Percentiles rank a stretch among this genome's conserved stretches.
Conservation (phyloP, 2,113 vertebrate species). For the Gobius niger region DNA sequence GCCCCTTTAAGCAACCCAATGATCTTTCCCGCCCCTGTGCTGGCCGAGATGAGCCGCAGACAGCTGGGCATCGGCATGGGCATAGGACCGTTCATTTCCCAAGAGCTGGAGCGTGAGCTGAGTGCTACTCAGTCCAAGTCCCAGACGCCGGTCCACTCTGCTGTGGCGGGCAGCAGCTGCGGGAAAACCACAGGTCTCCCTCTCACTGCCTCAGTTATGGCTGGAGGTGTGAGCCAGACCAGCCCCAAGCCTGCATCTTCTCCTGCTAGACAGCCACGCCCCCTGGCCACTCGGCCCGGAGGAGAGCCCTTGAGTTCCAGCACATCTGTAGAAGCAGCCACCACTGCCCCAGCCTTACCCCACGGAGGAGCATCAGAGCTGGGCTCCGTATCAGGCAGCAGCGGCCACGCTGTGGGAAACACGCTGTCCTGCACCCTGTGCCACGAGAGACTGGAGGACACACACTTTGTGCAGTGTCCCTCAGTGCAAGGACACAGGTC, state of each 20-base stretch:
- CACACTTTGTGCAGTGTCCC: conserved; percentile 87
- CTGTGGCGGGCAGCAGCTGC: conserved; percentile 69
- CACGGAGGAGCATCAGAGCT: conserved; percentile 71
- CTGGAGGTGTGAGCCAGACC: conserved; percentile 68
- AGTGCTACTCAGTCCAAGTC: conserved; percentile 77
- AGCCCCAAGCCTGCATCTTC: conserved; percentile 82
- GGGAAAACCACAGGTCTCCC: conserved; percentile 60
- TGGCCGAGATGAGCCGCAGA: conserved; percentile 79
- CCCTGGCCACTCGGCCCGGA: conserved; percentile 76
- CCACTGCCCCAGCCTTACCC: conserved; percentile 61
- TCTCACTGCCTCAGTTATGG: conserved; percentile 64
- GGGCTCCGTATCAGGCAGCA: conserved; percentile 59
- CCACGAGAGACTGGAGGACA: conserved; percentile 85
- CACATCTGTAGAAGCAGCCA: conserved; percentile 59
- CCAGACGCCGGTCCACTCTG: conserved; percentile 71
- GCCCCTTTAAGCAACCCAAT: conserved; percentile 68
- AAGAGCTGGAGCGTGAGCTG: conserved; percentile 82
- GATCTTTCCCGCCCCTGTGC: conserved; percentile 72
- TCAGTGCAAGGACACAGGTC: conserved; percentile 83
- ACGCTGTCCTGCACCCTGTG: conserved; percentile 88
- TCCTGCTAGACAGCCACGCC: conserved; percentile 76
- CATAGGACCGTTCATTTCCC: conserved; percentile 70
- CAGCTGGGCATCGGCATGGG: conserved; percentile 75
- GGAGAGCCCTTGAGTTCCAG: conserved; percentile 75
- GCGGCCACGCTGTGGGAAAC: conserved; percentile 64